Evolutionary conservation across 2,888 invertebrate genomes (phyloP).

Genomic region (Galerucella pusilla): DNA sequence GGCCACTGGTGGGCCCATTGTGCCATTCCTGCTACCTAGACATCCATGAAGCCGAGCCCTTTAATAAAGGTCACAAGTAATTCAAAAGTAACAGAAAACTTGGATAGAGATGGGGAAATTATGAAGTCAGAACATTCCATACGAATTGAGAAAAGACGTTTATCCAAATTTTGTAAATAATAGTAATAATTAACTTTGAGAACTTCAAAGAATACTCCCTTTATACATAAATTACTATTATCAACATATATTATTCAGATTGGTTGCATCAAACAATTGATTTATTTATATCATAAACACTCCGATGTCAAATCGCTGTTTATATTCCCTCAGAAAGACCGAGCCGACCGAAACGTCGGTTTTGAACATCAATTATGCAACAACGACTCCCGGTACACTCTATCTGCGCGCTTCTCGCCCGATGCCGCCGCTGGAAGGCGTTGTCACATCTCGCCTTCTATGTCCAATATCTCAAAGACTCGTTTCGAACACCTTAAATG

Average conservation of each 20-base stretch:
- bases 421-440: slow-evolving; percentile 5
- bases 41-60: too few relatives aligned
- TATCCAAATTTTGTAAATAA: too few relatives aligned
- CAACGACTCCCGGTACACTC: slow-evolving; percentile 32
- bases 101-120: too few relatives aligned
- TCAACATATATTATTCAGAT: neutral
- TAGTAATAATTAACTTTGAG: too few relatives aligned
- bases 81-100: too few relatives aligned
- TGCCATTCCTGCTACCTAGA: too few relatives aligned
- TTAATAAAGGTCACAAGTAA: too few relatives aligned
- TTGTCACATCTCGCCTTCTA: slow-evolving; percentile 16
- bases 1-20: too few relatives aligned
- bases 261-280: neutral
- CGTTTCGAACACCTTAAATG: slow-evolving; percentile 4
- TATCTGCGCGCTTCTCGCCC: slow-evolving; percentile 19
- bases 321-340: slow-evolving; percentile 31
- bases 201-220: too few relatives aligned
- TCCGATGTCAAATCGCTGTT: slow-evolving; percentile 32
- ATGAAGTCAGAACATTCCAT: too few relatives aligned
- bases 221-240: neutral
- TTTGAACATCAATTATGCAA: slow-evolving; percentile 33
- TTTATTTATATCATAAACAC: neutral
- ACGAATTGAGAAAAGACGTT: too few relatives aligned
- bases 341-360: slow-evolving; percentile 28
- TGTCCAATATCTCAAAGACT: slow-evolving; percentile 25